Percentiles rank a stretch among this genome's conserved stretches.
Conservation (phyloP, 53 echinoderm and acorn worm genomes). For the Paelopatides confundens region DNA sequence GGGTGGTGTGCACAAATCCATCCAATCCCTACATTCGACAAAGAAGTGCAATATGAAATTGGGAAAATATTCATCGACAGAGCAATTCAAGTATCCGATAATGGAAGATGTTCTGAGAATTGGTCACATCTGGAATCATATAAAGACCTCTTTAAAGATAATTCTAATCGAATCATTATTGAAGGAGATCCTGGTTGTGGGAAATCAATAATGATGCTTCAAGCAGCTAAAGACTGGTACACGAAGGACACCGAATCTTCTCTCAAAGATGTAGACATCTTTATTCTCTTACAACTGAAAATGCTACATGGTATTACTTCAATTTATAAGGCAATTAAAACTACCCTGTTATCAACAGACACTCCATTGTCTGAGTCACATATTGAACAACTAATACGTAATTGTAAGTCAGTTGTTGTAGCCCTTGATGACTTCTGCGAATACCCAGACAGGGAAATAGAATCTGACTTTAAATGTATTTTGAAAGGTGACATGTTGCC, state of each 20-base stretch:
- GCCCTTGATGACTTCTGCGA: conserved; percentile 20
- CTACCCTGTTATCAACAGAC: neutral
- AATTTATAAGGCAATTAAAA: neutral
- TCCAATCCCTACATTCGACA: neutral
- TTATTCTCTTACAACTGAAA: neutral
- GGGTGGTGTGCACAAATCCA: conserved; percentile 1
- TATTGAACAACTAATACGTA: neutral
- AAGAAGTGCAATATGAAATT: neutral
- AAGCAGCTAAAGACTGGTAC: conserved; percentile 30
- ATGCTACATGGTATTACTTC: neutral
- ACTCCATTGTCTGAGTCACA: neutral
- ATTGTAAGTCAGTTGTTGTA: neutral
- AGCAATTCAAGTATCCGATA: neutral
- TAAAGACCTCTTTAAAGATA: neutral
- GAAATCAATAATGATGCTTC: conserved; percentile 15
- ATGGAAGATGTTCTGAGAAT: neutral
- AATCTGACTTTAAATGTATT: neutral
- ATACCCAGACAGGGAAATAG: conserved; percentile 6
- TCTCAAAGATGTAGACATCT: neutral
- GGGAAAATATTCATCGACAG: neutral
- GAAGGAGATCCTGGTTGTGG: conserved; percentile 34
- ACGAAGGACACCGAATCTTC: neutral
- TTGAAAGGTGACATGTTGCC: conserved; percentile 3
- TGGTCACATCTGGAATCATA: neutral
- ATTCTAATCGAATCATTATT: neutral